Percentiles rank a stretch among this genome's conserved stretches.
phyloP scores from a whole-genome alignment of 2,113 vertebrate species.

The Sander vitreus region DNA sequence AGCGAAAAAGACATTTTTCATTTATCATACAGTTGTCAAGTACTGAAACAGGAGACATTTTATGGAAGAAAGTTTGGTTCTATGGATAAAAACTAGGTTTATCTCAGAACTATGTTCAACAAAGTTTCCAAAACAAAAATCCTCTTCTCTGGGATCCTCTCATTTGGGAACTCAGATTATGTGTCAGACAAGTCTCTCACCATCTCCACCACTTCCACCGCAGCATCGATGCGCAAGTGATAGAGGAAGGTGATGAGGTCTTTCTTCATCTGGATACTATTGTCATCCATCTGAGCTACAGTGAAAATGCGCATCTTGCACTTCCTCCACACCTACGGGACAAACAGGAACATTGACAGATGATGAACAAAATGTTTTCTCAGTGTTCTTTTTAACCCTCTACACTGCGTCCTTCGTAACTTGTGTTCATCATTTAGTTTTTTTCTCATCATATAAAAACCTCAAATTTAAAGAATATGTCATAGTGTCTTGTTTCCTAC shows the following conservation, averaged over 20 bases:
- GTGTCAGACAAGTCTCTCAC: conserved; percentile 81
- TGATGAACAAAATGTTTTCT: not conserved
- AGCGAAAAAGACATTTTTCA: conserved; percentile 5
- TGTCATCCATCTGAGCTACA: conserved; percentile 98
- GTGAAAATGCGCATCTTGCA: conserved; percentile 99
- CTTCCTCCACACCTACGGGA: conserved; percentile 94
- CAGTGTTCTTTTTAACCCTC: not conserved
- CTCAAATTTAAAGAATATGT: not conserved
- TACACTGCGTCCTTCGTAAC: not conserved
- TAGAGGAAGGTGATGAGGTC: conserved; percentile 97
- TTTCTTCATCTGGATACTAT: conserved; percentile 99
- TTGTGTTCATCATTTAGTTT: not conserved
- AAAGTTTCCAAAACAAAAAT: not conserved
- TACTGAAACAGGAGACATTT: not conserved
- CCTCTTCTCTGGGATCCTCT: not conserved
- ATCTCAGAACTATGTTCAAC: not conserved
- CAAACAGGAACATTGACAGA: conserved; percentile 18
- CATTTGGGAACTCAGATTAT: not conserved
- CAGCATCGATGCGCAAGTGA: conserved; percentile 94
- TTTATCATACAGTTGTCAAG: not conserved
- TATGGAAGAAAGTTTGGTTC: not conserved
- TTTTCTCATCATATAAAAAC: not conserved
- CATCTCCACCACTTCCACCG: conserved; percentile 99
- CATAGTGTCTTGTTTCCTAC: conserved; percentile 69
- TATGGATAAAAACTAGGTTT: not conserved